phyloP scores from a whole-genome alignment of 2,888 invertebrate species.

The Dascillus cervinus region DNA sequence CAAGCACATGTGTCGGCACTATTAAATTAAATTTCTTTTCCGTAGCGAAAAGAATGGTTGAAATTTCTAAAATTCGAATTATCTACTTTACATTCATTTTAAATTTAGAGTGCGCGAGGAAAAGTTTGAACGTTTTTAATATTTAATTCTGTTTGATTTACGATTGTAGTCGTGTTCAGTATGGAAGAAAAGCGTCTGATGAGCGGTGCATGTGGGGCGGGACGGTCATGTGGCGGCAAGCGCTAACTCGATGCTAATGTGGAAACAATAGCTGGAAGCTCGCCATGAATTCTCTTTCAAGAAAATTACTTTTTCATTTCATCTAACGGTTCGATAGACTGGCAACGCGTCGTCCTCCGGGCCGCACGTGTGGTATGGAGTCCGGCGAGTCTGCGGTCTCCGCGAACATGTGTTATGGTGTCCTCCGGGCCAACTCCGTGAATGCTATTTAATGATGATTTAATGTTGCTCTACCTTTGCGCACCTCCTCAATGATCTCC shows the following conservation, averaged over 20 bases:
- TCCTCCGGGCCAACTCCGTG: constrained; percentile 16
- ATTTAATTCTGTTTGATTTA: constrained; percentile 47
- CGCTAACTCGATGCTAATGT: constrained; percentile 43
- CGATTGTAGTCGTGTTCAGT: constrained; percentile 40
- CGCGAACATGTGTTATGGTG: constrained; percentile 21
- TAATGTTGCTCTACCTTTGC: constrained; percentile 9
- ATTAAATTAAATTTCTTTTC: constrained; percentile 44
- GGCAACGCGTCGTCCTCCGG: constrained; percentile 14
- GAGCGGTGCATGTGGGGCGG: constrained; percentile 22
- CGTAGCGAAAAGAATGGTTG: constrained; percentile 40
- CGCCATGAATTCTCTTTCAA: constrained; percentile 42
- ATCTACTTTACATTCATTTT: constrained; percentile 46
- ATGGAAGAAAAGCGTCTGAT: constrained; percentile 22
- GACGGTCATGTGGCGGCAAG: constrained; percentile 36
- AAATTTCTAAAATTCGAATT: constrained; percentile 45
- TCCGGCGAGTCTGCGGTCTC: constrained; percentile 15
- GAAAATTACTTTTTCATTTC: constrained; percentile 45
- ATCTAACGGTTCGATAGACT: constrained; percentile 28
- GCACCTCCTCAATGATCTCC: constrained; percentile 8
- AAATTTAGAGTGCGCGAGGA: constrained; percentile 42
- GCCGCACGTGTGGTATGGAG: constrained; percentile 13
- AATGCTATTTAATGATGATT: constrained; percentile 22
- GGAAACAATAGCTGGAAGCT: constrained; percentile 39
- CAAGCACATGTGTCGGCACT: constrained; percentile 43
- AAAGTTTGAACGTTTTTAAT: constrained; percentile 44